Evolutionary conservation across 2,888 invertebrate species (phyloP), one percentile per base, ranked within the genome.

Genomic region (Chrysolina americana): DNA sequence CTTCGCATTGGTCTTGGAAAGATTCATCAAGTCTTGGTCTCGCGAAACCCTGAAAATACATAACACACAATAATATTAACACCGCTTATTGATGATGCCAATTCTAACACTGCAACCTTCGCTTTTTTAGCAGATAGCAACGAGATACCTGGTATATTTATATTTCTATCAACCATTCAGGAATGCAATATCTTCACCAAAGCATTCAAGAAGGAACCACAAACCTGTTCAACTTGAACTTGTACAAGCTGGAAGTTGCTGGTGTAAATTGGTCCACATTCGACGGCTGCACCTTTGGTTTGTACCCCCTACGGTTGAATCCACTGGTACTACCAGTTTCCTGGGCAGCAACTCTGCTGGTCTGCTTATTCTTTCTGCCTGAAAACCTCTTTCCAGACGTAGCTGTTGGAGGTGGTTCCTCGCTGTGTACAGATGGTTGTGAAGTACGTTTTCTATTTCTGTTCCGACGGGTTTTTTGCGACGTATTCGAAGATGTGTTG

Each of bases 211-310:
- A 63, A 15, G 5, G 9, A 11, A 21, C 44, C 63, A 78, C 82
- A 75, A 65, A 83, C 82, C 83, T 91, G 84, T 95, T 94, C 59
- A 96, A 88, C 86, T 96, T 96, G 83, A 95, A 93, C 88, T 95
- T 95, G 85, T 94, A 94, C 74, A 94, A 89, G 79, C 79, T 79
- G 48, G 76, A 75, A 44, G 92, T 92, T 6, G 92, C 89, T 23
- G 89, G 86, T 68, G 89, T 83, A 62, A 89, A 87, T 11, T 90
- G 89, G 79, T 93, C 93, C 2, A 90, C 89, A 78, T 91, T 85
- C 41, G 87, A 83, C 11, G 89, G 81, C 86, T 92, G 91, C 72
- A 91, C 88, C 81, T 92, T 93, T 6, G 94, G 93, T 79, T 94
- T 93, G 86, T 93, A 95, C 41, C 93, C 91, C 74, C 92, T 91